Evolutionary conservation across 2,888 invertebrate genomes (phyloP).

Genomic region (Drosophila prolongata): DNA sequence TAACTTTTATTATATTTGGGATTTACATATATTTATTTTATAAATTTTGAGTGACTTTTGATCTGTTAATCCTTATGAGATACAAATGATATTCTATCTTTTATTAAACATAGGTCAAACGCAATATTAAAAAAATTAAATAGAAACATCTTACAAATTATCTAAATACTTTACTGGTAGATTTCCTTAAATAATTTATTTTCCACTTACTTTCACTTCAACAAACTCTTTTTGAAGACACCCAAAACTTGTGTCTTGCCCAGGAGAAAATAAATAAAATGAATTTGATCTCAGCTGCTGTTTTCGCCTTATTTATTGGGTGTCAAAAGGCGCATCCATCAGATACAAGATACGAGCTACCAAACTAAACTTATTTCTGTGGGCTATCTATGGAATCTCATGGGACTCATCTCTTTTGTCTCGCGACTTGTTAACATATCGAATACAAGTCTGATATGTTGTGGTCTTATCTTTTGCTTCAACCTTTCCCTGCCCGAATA

Average conservation of each 20-base stretch:
- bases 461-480: slow-evolving; percentile 1
- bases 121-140: too few relatives aligned
- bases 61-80: too few relatives aligned
- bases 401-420: slow-evolving; percentile 35
- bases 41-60: too few relatives aligned
- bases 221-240: not conserved
- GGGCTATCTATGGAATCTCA: slow-evolving; percentile 45
- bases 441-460: slow-evolving; percentile 58
- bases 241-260: slow-evolving; percentile 1
- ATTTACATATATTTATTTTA: too few relatives aligned
- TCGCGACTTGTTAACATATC: slow-evolving; percentile 69
- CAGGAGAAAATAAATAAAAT: not conserved
- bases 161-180: not conserved
- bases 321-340: slow-evolving; percentile 46
- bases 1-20: too few relatives aligned
- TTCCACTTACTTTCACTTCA: slow-evolving; percentile 3
- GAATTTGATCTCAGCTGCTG: slow-evolving; percentile 36
- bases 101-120: too few relatives aligned
- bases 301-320: slow-evolving; percentile 42
- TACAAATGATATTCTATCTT: too few relatives aligned
- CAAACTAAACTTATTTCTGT: slow-evolving; percentile 44
- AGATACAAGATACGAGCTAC: slow-evolving; percentile 41
- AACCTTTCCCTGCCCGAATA: slow-evolving; percentile 3
- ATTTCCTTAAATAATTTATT: not conserved
- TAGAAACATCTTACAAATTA: too few relatives aligned